Evolutionary conservation across 2,797 vertebrate species (phyloP).

Genomic region (Cetoscarus ocellatus): DNA sequence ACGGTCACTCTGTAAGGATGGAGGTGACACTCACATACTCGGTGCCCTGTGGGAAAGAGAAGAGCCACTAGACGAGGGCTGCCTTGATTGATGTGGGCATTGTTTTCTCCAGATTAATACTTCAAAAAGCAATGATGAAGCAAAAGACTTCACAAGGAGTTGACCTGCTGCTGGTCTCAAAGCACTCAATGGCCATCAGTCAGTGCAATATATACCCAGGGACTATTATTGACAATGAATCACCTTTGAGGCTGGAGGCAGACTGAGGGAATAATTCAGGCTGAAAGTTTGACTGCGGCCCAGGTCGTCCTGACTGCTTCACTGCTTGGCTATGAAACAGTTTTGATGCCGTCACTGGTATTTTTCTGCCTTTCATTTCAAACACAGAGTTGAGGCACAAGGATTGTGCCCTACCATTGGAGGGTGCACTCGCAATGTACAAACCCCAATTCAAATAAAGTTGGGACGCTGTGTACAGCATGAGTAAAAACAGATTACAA

Average conservation of each 20-base stretch:
- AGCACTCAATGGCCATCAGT: slow-evolving; percentile 7
- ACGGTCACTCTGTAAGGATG: slow-evolving; percentile 7
- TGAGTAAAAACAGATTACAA: too few species aligned
- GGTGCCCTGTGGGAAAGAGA: not conserved
- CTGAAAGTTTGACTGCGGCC: too few species aligned
- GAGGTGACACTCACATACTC: slow-evolving; percentile 10
- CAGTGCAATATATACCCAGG: slow-evolving; percentile 1
- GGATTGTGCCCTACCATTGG: too few species aligned
- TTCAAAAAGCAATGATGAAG: slow-evolving; percentile 11
- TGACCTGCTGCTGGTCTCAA: slow-evolving; percentile 20
- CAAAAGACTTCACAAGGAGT: slow-evolving; percentile 10
- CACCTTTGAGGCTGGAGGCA: slow-evolving; percentile 4
- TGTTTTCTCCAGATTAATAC: slow-evolving; percentile 18
- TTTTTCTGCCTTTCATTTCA: too few species aligned
- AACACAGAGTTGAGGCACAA: too few species aligned
- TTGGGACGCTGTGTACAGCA: too few species aligned
- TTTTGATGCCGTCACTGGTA: too few species aligned
- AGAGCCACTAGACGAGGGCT: slow-evolving; percentile 5
- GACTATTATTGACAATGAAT: slow-evolving; percentile 16
- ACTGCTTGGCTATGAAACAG: too few species aligned
- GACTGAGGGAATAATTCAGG: too few species aligned
- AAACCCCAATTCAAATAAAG: too few species aligned
- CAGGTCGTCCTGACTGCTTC: too few species aligned
- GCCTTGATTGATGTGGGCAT: slow-evolving; percentile 25
- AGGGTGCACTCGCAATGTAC: too few species aligned